phyloP scores from a whole-genome alignment of 2,797 vertebrate genomes.

The Phyllotis vaccarum region DNA sequence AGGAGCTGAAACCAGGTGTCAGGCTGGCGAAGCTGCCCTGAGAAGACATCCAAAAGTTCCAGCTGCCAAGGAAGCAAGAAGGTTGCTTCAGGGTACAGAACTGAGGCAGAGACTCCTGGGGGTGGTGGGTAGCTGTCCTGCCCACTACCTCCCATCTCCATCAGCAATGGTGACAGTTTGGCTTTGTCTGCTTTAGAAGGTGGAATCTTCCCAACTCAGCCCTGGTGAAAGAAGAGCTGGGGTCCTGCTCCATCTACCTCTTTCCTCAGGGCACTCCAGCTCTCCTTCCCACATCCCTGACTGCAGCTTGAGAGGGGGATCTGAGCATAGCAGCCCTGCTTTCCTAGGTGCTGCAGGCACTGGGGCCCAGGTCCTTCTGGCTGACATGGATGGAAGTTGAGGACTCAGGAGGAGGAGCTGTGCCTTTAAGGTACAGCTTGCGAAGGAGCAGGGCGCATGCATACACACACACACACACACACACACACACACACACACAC shows the following conservation, averaged over 20 bases:
- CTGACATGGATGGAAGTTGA: not conserved
- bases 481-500: constrained; percentile 24
- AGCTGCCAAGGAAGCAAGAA: not conserved
- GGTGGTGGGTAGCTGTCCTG: too few species aligned
- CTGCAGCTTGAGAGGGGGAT: not conserved
- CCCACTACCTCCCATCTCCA: not conserved
- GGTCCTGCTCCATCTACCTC: not conserved
- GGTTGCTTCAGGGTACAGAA: not conserved
- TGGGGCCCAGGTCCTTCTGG: not conserved
- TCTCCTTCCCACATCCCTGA: not conserved
- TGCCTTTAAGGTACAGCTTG: constrained; percentile 77
- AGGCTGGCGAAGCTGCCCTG: not conserved
- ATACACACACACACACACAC: constrained; percentile 13
- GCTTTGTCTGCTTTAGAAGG: not conserved
- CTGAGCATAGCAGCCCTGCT: not conserved
- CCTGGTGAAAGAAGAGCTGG: not conserved
- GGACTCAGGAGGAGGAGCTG: constrained; percentile 50
- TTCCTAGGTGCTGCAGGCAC: not conserved
- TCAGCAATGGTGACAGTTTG: not conserved
- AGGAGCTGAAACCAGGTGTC: not conserved
- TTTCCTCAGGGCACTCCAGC: too few species aligned
- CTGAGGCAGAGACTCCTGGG: not conserved
- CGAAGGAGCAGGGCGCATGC: not conserved
- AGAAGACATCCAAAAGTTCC: not conserved
- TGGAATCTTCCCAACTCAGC: not conserved